These are phyloP conservation scores for Patella ulyssiponensis DNA, from an alignment of 2,888 invertebrate genomes.

Conservation along the genomic window DNA sequence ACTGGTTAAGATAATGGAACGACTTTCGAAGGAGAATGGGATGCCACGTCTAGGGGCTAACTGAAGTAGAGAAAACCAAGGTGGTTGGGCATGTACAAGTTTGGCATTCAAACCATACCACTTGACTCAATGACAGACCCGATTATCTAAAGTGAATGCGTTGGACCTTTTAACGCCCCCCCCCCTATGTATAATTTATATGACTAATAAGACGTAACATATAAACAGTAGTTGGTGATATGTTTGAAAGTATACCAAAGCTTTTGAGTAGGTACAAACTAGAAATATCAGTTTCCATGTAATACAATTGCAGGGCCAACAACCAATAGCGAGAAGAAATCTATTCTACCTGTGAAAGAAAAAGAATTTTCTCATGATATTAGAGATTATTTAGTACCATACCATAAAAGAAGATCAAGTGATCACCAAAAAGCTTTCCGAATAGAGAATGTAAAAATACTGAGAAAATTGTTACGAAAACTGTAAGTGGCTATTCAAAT, in stretches of 20 bases:
- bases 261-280: not conserved
- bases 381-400: slow-evolving; percentile 56
- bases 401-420: slow-evolving; percentile 58
- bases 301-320: slow-evolving; percentile 36
- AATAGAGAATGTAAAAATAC: slow-evolving; percentile 54
- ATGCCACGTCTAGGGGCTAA: too few relatives aligned
- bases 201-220: too few relatives aligned
- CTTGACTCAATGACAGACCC: too few relatives aligned
- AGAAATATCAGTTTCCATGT: not conserved
- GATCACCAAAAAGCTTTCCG: slow-evolving; percentile 56
- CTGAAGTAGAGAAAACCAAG: too few relatives aligned
- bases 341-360: not conserved
- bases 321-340: slow-evolving; percentile 40
- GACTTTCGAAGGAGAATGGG: too few relatives aligned
- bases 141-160: too few relatives aligned
- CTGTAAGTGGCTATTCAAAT: slow-evolving; percentile 49
- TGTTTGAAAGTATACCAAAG: not conserved
- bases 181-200: too few relatives aligned
- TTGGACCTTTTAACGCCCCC: too few relatives aligned
- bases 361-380: slow-evolving; percentile 56
- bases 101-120: too few relatives aligned
- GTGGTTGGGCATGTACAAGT: too few relatives aligned
- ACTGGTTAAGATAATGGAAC: too few relatives aligned
- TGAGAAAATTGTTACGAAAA: slow-evolving; percentile 57
- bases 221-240: too few relatives aligned